Evolutionary conservation across 2,888 invertebrate genomes (phyloP).

Genomic region (Limulus polyphemus): DNA sequence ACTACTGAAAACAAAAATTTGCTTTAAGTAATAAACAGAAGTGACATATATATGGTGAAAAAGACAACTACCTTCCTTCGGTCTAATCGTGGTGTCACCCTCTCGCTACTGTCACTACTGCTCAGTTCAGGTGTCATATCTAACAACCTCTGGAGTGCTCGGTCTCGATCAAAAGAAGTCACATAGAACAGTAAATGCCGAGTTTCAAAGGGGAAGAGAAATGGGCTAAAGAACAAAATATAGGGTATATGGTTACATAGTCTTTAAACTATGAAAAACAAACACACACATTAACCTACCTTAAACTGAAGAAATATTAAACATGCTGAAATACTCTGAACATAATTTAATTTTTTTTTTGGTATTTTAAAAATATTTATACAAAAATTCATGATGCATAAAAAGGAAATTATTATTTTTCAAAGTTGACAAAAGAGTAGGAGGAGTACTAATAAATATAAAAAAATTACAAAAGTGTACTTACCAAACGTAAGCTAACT

Average conservation of each 20-base stretch:
- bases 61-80: conserved; percentile 51
- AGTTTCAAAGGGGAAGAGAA: conserved; percentile 94
- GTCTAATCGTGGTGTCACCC: conserved; percentile 85
- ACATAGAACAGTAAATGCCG: conserved; percentile 91
- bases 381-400: too few relatives aligned
- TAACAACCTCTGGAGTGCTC: conserved; percentile 84
- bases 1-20: too few relatives aligned
- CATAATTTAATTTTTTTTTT: too few relatives aligned
- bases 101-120: conserved; percentile 52
- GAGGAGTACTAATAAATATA: not conserved
- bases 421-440: not conserved
- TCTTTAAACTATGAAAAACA: too few relatives aligned
- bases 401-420: not conserved
- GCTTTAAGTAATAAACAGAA: not conserved
- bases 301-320: too few relatives aligned
- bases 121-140: conserved; percentile 80
- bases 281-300: too few relatives aligned
- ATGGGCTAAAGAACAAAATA: conserved; percentile 52
- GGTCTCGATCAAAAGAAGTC: conserved; percentile 91
- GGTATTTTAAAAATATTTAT: too few relatives aligned
- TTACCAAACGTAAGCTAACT: conserved; percentile 59
- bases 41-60: not conserved
- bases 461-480: not conserved
- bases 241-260: too few relatives aligned
- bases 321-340: too few relatives aligned